Base-by-base conservation (phyloP, 2,797 vertebrate species). In the Spea hammondii region DNA sequence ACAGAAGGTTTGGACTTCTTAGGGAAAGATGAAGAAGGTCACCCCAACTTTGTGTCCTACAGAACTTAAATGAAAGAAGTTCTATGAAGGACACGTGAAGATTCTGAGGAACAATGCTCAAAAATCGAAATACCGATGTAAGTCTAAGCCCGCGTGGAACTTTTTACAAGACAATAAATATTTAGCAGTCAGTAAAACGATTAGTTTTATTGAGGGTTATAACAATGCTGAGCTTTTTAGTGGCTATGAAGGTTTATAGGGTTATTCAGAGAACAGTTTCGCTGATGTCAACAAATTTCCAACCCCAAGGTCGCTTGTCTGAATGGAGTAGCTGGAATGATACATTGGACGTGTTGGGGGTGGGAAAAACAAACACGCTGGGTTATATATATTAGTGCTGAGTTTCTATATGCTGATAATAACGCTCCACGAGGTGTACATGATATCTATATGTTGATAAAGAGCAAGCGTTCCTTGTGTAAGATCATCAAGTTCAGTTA, bases 151-250 rank as follows among this genome's bases (percentile, higher is more conserved):
- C 4, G 13, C 4, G 45, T 6, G 32, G 7, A 62, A 62, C 1
- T n/a, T 48, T 48, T 72, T 60, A 60, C n/a, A 47, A 62, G 55
- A 72, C 46, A 72, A 72, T 72, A 62, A 72, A 72, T 45, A 72
- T 57, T 50, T 45, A 8, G 62, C 44, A 72, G 53, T 72, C 70
- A 60, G 7, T 72, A 72, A 72, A 72, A 62, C 8, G 14, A 60
- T 72, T 62, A 47, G 32, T 60, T 72, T 72, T 72, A 72, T 72
- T 44, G 55, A 12, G 11, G 57, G 55, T 46, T 72, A 57, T 62
- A 60, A 62, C 62, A 72, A 72, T 6, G 7, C 45, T 72, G 17
- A 13, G 17, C 11, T 5, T 60, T 57, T 72, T 7, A 14, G 57
- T 14, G 11, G 45, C 46, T 46, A 10, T 48, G 46, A 62, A 60